Evolutionary conservation across 2,113 vertebrate genomes (phyloP), one percentile per base, ranked within the genome.

Genomic region (Tychaedon coryphoeus): DNA sequence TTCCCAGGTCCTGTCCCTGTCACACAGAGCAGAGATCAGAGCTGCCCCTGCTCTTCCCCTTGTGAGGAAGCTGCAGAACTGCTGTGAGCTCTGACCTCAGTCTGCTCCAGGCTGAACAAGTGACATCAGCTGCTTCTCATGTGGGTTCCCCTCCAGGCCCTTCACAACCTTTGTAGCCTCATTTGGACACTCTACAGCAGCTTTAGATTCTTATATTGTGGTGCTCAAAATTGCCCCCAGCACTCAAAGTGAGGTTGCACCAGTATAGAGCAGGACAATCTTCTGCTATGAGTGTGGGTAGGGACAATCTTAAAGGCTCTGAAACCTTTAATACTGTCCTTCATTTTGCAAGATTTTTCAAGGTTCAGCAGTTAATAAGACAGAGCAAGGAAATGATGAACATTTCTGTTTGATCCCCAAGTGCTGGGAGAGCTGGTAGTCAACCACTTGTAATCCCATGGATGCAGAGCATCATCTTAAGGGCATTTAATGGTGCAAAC

Each of bases 51-150:
- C 18, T 36, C 50, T 9, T 51, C 26, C 50, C 9, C 22, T 12
- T 0, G 0, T 34, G 10, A 57, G 33, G 36, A 65, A 73, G 43
- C 26, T 65, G 43, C 25, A 50, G 31, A 26, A 25, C 60, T 65
- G 31, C 58, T 26, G 11, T 31, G 25, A 65, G 18, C 25, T 88
- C 26, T 73, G 43, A 0, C 7, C 33, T 51, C 76, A 50, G 36
- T 36, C 45, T 87, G 3, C 38, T 82, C 40, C 22, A 73, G 10
- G 10, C 33, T n/a, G 19, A 45, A 51, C 23, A 73, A 80, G 12
- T 58, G 28, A 0, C 23, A 7, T n/a, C 60, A 58, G 23, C 33
- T 4, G 1, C 10, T 43, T 4, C 15, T 73, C 6, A 0, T 16
- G 19, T 23, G 42, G 8, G 36, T 74, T 45, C 23, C 0, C 7